These are phyloP conservation scores for Osmoderma eremita DNA, from an alignment of 2,888 invertebrate species.

Conservation along the genomic window DNA sequence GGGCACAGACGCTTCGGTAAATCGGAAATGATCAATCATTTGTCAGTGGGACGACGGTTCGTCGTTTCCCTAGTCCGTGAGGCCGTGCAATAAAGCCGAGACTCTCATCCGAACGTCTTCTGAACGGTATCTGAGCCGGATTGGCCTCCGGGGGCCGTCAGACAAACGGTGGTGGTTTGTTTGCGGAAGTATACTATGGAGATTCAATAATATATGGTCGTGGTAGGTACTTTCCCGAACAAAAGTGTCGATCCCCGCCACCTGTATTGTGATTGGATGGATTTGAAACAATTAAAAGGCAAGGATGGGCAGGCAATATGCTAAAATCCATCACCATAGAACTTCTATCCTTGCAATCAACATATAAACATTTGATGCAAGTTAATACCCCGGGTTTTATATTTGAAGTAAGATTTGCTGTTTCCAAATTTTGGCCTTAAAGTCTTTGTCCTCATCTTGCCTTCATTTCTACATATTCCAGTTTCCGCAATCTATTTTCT, in stretches of 20 bases:
- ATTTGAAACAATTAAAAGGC: too few species aligned
- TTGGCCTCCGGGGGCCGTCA: slow-evolving; percentile 17
- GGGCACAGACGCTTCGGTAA: slow-evolving; percentile 18
- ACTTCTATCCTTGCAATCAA: too few species aligned
- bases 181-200: slow-evolving; percentile 16
- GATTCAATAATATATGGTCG: slow-evolving; percentile 8
- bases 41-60: slow-evolving; percentile 9
- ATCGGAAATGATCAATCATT: slow-evolving; percentile 36
- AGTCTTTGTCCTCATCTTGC: too few species aligned
- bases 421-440: too few species aligned
- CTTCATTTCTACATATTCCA: too few species aligned
- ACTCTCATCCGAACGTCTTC: slow-evolving; percentile 7
- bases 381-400: too few species aligned
- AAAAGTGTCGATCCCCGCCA: background rate
- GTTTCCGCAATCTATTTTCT: too few species aligned
- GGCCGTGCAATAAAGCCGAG: background rate
- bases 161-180: slow-evolving; percentile 11
- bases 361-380: too few species aligned
- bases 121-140: background rate
- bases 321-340: too few species aligned
- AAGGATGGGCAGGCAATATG: too few species aligned
- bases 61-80: slow-evolving; percentile 9
- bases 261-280: too few species aligned
- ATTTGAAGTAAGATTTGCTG: too few species aligned
- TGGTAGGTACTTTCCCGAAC: background rate